Evolutionary conservation across 53 echinoderm and acorn worm genomes (phyloP), one percentile per base, ranked within the genome.

Genomic region (Echinarachnius parma): DNA sequence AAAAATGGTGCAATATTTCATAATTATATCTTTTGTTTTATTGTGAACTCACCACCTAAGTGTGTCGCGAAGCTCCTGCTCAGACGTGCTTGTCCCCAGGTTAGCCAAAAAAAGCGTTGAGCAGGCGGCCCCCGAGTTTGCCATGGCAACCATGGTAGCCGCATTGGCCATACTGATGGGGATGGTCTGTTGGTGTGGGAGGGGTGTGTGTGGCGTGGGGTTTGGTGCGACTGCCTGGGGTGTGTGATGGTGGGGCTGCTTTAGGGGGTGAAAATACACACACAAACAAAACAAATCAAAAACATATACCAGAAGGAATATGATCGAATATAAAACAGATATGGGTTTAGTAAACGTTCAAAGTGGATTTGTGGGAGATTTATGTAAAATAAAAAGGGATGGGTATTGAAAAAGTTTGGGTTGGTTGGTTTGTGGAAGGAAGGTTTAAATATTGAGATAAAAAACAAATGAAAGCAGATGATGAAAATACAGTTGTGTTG

Each of bases 71-170:
- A 98, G 88, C 67, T 98, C 98, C 55, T 82, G 83, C 78, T 98
- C 98, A 30, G 92, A 81, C 59, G 98, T 88, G 59, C 81, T 84
- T 45, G 98, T 92, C 77, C 98, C 96, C 80, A 92, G 86, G 83
- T 98, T 98, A 62, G 91, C 98, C 86, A 98, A 78, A 87, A 98
- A 98, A 70, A 98, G 91, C 47, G 98, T 98, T 53, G 98, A 92
- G 83, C 98, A 98, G 79, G 91, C 92, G 79, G 90, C 88, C 56
- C 74, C 74, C 10, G 87, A 82, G 60, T 87, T 83, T 28, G 91
- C 92, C 72, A 91, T 87, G 36, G 98, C 91, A 30, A 88, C 92
- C 94, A 94, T 94, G 55, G 91, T 87, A 79, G 93, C 93, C n/a
- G 93, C 93, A 48, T 78, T 78, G 50, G 88, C 88, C 86, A 89